Base-by-base conservation (phyloP, 2,888 invertebrate species). In the Rugalucina vietnamica region DNA sequence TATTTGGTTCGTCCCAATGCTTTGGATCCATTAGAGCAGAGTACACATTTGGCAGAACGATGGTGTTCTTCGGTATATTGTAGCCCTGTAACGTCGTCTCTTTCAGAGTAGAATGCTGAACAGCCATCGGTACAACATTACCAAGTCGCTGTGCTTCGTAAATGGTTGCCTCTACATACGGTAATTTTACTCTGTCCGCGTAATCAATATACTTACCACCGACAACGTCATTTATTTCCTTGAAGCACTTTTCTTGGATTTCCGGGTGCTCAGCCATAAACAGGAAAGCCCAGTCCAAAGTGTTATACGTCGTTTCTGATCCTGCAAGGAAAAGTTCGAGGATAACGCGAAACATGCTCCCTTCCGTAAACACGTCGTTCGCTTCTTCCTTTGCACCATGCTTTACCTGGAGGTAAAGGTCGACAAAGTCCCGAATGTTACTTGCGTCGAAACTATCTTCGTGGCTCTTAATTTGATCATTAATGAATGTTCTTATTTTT, bases 1-100 rank as follows among this genome's bases (percentile, higher is more conserved):
- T 73, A 14, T 88, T 85, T n/a, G 92, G 91, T 34, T 89, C 87
- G 12, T 88, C 85, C 88, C 90, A 92, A 74, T 90, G 79, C 27
- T 85, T 84, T 0, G 89, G 82, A 65, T 88, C 92, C 70, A 82
- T 78, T 82, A 91, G 90, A 1, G 89, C 88, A 0, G 92, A 90
- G 54, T 87, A 77, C 0, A 92, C 32, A 78, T 90, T 91, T n/a
- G 90, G 88, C 27, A 91, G 81, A 0, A 93, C 83, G 37, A 91
- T 76, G 10, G 89, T 88, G 24, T 87, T 88, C 34, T 86, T 85
- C 1, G 91, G 90, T 12, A 91, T 79, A 14, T 70, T 50, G 54
- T 83, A 86, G 14, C 88, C 87, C 0, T 72, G 65, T 1, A 90
- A 60, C 8, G 75, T 77, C 5, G 81, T 82, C 12, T 88, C 87